These are phyloP conservation scores for Eidolon helvum DNA, from an alignment of 2,113 vertebrate genomes.

Conservation along the genomic window DNA sequence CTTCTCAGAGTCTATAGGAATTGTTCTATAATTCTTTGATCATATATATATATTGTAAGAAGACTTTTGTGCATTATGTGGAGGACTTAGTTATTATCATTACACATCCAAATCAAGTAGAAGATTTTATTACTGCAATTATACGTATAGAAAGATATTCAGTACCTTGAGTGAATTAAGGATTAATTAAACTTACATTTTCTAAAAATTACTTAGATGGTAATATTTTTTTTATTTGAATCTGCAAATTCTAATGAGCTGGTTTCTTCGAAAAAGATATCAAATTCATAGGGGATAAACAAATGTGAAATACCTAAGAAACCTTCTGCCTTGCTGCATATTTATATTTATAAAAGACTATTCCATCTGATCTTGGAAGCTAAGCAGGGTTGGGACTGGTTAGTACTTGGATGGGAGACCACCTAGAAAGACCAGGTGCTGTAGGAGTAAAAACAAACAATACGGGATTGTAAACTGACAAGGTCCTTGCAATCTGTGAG, in stretches of 20 bases:
- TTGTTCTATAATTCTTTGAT: not conserved
- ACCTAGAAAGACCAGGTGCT: too few species aligned
- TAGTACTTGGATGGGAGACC: too few species aligned
- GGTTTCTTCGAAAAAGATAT: slow-evolving; percentile 57
- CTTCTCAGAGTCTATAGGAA: not conserved
- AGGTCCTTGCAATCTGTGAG: too few species aligned
- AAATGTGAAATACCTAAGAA: not conserved
- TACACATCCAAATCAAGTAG: not conserved
- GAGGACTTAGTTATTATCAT: not conserved
- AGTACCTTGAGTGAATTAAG: slow-evolving; percentile 75
- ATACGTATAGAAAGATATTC: not conserved
- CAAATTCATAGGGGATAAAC: not conserved
- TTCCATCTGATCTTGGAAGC: too few species aligned
- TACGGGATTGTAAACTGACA: too few species aligned
- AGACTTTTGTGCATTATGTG: not conserved
- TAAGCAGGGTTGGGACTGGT: too few species aligned
- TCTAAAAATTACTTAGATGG: slow-evolving; percentile 73
- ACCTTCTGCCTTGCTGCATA: not conserved
- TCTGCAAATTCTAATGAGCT: slow-evolving; percentile 42
- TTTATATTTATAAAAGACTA: not conserved
- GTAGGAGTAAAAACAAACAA: too few species aligned
- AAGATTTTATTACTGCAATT: not conserved
- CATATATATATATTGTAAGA: not conserved
- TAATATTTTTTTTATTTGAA: slow-evolving; percentile 76
- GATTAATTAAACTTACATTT: slow-evolving; percentile 78